Conservation (phyloP, 2,113 vertebrate species). For the Probosciger aterrimus region DNA sequence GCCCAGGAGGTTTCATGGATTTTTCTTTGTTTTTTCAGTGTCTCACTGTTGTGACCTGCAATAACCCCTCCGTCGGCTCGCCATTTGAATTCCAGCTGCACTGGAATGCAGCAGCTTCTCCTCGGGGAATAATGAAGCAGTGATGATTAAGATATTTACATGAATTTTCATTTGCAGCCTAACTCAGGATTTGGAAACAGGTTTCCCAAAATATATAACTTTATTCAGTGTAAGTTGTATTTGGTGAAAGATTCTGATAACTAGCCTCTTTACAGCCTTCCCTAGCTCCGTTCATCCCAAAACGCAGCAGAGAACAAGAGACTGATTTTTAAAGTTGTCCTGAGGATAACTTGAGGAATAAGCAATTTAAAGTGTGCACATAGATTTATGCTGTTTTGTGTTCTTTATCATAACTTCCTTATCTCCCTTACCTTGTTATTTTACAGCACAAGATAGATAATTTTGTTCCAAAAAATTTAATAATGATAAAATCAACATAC, state of each 20-base stretch:
- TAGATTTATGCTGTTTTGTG: background rate
- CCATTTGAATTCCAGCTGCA: constrained; percentile 40
- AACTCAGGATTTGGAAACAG: background rate
- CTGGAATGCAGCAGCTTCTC: constrained; percentile 28
- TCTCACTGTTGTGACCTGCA: constrained; percentile 26
- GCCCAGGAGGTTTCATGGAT: background rate
- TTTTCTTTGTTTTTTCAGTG: constrained; percentile 23
- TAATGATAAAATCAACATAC: background rate
- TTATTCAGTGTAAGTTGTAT: background rate
- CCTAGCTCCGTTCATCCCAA: background rate
- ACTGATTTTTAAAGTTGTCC: background rate
- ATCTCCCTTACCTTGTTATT: background rate
- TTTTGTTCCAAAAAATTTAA: background rate
- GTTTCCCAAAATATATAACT: background rate
- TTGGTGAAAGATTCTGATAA: background rate
- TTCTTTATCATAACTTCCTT: background rate
- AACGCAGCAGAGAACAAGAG: background rate
- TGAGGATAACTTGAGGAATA: background rate
- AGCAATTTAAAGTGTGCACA: background rate
- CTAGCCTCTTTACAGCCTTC: background rate
- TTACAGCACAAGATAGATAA: background rate
- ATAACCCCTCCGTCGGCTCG: background rate
- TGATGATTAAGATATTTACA: background rate
- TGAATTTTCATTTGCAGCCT: background rate
- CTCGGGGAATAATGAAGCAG: background rate